A percentile compares a stretch with the other conserved stretches of the same genome.
Evolutionary conservation across 2,797 vertebrate species (phyloP).

Genomic region (Pangasius djambal): DNA sequence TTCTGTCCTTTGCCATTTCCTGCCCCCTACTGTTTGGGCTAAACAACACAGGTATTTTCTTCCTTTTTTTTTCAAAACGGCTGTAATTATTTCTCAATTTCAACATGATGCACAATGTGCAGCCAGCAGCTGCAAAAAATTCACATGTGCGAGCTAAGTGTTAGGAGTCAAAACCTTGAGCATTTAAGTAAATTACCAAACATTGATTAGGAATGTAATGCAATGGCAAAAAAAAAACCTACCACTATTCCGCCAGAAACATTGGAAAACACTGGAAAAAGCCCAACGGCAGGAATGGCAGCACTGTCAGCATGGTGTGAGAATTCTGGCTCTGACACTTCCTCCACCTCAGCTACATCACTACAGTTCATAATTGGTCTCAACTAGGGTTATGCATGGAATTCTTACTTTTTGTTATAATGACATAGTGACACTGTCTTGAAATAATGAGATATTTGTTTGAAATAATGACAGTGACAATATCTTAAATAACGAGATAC

Average conservation of each 20-base stretch:
- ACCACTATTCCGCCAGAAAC: background rate
- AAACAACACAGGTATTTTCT: slow-evolving; percentile 87
- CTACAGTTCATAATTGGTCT: background rate
- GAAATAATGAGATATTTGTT: background rate
- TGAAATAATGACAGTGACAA: background rate
- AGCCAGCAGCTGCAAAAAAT: background rate
- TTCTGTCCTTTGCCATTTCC: slow-evolving; percentile 97
- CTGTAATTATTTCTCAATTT: background rate
- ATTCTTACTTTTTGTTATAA: background rate
- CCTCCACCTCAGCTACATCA: background rate
- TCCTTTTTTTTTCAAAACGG: background rate
- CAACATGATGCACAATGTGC: background rate
- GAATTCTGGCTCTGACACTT: background rate
- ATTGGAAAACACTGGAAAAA: background rate
- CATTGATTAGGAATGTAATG: background rate
- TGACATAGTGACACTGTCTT: background rate
- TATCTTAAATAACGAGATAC: background rate
- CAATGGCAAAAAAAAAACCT: background rate
- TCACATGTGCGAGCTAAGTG: background rate
- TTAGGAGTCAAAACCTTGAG: background rate
- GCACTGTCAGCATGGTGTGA: background rate
- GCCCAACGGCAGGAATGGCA: background rate
- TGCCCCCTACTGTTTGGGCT: slow-evolving; percentile 94
- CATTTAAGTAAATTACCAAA: background rate
- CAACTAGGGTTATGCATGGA: background rate